Conservation (phyloP, 53 echinoderm and acorn worm genomes). For the Luidia sarsii region DNA sequence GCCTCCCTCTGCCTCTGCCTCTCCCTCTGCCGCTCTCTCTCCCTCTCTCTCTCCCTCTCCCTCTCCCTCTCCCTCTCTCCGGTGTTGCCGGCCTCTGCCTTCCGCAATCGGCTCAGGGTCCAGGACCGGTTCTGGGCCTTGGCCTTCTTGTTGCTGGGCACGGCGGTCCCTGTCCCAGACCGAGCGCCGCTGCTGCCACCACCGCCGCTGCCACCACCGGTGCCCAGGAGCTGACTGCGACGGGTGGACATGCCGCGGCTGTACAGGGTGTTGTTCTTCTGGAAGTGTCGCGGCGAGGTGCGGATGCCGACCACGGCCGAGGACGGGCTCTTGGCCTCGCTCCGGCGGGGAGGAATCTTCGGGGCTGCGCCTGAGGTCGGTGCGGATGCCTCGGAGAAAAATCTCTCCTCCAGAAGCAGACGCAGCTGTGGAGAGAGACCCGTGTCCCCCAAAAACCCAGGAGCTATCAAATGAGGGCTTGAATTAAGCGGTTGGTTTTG, state of each 20-base stretch:
- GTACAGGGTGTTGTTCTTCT: conserved; percentile 33
- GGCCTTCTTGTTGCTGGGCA: conserved; percentile 9
- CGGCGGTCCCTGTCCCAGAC: not conserved
- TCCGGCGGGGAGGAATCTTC: conserved; percentile 32
- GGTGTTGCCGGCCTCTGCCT: conserved; percentile 31
- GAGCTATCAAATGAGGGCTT: too few relatives aligned
- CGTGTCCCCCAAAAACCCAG: too few relatives aligned
- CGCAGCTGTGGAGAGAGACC: too few relatives aligned
- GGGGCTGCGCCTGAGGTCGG: not conserved
- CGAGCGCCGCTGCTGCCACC: not conserved
- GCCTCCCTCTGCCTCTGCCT: too few relatives aligned
- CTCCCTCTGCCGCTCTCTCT: conserved; percentile 20
- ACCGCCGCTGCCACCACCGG: not conserved
- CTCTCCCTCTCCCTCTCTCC: conserved; percentile 10
- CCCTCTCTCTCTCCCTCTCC: conserved; percentile 18
- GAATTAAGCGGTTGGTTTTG: too few relatives aligned
- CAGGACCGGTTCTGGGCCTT: conserved; percentile 15
- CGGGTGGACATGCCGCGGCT: not conserved
- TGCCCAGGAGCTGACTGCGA: not conserved
- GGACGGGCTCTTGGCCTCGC: conserved; percentile 1
- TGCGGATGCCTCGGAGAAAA: not conserved
- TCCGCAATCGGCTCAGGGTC: conserved; percentile 22
- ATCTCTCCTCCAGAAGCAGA: not conserved
- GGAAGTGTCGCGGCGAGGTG: conserved; percentile 34
- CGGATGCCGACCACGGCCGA: conserved; percentile 14